These are phyloP conservation scores for Pandemis heparana DNA, from an alignment of 2,888 invertebrate species.

Conservation along the genomic window DNA sequence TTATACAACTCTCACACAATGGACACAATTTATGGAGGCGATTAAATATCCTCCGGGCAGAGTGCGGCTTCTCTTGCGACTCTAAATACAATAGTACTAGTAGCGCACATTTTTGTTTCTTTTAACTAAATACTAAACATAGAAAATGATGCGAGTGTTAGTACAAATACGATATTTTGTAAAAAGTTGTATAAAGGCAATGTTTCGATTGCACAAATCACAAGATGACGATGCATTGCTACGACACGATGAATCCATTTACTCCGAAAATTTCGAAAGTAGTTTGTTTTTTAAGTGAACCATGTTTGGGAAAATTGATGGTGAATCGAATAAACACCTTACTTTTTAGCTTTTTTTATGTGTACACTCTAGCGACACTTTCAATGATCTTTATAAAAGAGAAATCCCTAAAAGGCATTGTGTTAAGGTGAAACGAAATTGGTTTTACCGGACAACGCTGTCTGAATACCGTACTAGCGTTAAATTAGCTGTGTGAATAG, in stretches of 20 bases:
- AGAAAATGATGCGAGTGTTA: neutral
- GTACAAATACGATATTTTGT: neutral
- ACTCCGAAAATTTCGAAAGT: constrained; percentile 47
- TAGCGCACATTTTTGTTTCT: neutral
- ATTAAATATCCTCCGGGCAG: constrained; percentile 11
- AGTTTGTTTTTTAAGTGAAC: constrained; percentile 44
- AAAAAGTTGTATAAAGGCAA: constrained; percentile 23
- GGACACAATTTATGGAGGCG: constrained; percentile 32
- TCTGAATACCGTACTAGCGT: neutral
- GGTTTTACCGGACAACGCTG: neutral
- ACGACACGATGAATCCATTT: constrained; percentile 49
- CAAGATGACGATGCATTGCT: constrained; percentile 52
- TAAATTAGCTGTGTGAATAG: neutral
- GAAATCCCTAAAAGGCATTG: constrained; percentile 23
- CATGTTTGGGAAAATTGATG: constrained; percentile 43
- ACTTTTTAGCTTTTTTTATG: constrained; percentile 24
- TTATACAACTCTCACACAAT: constrained; percentile 40
- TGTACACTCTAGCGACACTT: constrained; percentile 22
- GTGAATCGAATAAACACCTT: constrained; percentile 28
- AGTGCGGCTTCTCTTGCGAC: neutral
- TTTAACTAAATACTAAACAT: neutral
- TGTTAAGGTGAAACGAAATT: constrained; percentile 23
- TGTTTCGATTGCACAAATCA: constrained; percentile 40
- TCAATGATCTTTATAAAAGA: constrained; percentile 23
- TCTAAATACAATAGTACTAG: neutral